These are phyloP conservation scores for Selenia dentaria DNA, from an alignment of 2,888 invertebrate species.

Conservation along the genomic window DNA sequence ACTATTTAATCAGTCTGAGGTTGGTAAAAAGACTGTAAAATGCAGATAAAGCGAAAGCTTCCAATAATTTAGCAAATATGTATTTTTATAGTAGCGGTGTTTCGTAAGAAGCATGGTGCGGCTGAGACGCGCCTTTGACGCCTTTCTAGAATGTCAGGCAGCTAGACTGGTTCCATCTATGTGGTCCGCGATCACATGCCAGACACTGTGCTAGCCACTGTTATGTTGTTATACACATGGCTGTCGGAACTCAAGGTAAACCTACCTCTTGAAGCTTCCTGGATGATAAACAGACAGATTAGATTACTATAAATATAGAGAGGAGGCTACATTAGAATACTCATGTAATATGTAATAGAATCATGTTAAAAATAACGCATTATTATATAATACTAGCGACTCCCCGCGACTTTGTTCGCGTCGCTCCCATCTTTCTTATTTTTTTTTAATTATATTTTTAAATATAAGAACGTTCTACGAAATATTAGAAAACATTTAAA, in stretches of 20 bases:
- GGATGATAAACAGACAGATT: no score
- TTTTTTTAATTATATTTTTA: no score
- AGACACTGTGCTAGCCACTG: constrained; percentile 21
- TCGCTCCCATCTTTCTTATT: no score
- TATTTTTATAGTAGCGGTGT: constrained; percentile 22
- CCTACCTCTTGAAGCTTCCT: neutral
- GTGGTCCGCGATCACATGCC: constrained; percentile 12
- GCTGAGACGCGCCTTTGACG: constrained; percentile 23
- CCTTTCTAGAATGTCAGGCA: constrained; percentile 34
- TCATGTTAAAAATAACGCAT: no score
- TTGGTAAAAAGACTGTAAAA: constrained; percentile 9
- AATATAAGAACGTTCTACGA: no score
- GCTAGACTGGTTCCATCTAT: constrained; percentile 33
- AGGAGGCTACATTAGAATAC: no score
- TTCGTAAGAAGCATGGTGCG: constrained; percentile 27
- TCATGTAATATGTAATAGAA: no score
- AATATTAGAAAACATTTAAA: no score
- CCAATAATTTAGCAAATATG: constrained; percentile 23
- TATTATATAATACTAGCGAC: no score
- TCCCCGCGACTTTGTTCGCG: no score
- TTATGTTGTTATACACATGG: neutral
- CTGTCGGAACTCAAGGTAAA: constrained; percentile 8
- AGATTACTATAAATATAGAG: no score
- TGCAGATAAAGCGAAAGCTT: constrained; percentile 29
- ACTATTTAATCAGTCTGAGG: constrained; percentile 1